A percentile compares a stretch with the other conserved stretches of the same genome.
These are phyloP conservation scores for Microtus montanus DNA, from an alignment of 2,113 vertebrate species.

Conservation along the genomic window DNA sequence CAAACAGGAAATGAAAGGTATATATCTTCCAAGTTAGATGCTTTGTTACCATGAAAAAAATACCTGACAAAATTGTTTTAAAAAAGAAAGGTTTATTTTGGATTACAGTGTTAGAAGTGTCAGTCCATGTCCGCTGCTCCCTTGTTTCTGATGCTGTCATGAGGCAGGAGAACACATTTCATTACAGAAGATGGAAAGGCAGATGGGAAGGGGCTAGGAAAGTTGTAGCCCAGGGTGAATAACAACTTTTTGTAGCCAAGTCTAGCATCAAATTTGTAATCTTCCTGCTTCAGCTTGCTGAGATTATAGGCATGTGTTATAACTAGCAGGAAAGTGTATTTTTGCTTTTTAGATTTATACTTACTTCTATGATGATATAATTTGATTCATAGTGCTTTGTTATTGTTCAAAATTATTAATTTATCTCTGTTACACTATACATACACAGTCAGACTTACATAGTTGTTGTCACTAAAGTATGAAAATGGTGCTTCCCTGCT, in stretches of 20 bases:
- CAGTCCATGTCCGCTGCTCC: neutral
- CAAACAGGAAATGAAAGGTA: neutral
- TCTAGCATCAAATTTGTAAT: neutral
- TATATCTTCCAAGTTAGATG: neutral
- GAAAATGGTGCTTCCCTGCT: neutral
- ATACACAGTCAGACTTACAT: neutral
- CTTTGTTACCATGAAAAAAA: neutral
- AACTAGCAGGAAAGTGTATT: neutral
- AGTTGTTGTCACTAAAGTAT: neutral
- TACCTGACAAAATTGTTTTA: neutral
- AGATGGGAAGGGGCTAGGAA: neutral
- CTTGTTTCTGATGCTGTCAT: neutral
- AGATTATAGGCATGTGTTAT: neutral
- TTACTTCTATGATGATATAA: neutral
- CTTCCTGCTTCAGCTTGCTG: neutral
- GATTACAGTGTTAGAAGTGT: neutral
- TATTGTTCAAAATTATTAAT: neutral
- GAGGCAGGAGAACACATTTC: neutral
- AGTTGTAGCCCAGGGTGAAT: neutral
- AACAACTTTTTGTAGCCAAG: neutral
- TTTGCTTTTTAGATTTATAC: slow-evolving; percentile 22
- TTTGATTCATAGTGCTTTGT: slow-evolving; percentile 52
- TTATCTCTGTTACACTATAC: neutral
- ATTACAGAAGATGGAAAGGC: neutral
- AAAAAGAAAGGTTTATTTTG: neutral